These are phyloP conservation scores for Gambusia affinis DNA, from an alignment of 2,113 vertebrate species.

Conservation along the genomic window DNA sequence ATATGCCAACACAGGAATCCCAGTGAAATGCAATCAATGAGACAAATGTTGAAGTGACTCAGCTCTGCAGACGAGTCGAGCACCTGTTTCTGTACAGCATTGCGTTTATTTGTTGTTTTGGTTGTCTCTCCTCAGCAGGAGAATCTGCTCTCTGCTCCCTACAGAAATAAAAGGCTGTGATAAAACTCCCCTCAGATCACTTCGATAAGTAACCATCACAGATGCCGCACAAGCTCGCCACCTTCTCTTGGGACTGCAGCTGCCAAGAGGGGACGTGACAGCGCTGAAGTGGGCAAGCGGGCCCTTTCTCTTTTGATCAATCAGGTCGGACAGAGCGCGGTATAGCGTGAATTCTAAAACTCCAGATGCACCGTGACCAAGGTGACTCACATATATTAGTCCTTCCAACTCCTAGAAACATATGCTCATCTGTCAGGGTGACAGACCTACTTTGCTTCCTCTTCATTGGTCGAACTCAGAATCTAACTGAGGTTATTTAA, in stretches of 20 bases:
- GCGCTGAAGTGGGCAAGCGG: conserved; percentile 56
- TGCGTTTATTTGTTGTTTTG: conserved; percentile 44
- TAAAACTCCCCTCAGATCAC: conserved; percentile 50
- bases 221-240: conserved; percentile 33
- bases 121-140: conserved; percentile 46
- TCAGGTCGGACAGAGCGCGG: conserved; percentile 60
- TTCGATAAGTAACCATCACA: conserved; percentile 48
- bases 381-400: conserved; percentile 68
- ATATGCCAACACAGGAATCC: conserved; percentile 32
- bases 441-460: conserved; percentile 35
- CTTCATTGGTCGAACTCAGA: conserved; percentile 39
- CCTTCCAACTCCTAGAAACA: conserved; percentile 31
- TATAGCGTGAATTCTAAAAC: conserved; percentile 59
- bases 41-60: conserved; percentile 50
- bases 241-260: conserved; percentile 55
- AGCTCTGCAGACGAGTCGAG: conserved; percentile 45
- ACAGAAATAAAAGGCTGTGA: conserved; percentile 58
- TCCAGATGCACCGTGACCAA: conserved; percentile 69
- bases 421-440: conserved; percentile 56
- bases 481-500: conserved; percentile 34
- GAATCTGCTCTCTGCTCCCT: conserved; percentile 41
- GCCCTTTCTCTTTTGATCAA: conserved; percentile 72
- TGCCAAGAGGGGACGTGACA: conserved; percentile 60
- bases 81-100: conserved; percentile 35
- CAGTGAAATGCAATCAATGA: conserved; percentile 63